phyloP scores from a whole-genome alignment of 1,140 invertebrate species.

The Drosophila albomicans region DNA sequence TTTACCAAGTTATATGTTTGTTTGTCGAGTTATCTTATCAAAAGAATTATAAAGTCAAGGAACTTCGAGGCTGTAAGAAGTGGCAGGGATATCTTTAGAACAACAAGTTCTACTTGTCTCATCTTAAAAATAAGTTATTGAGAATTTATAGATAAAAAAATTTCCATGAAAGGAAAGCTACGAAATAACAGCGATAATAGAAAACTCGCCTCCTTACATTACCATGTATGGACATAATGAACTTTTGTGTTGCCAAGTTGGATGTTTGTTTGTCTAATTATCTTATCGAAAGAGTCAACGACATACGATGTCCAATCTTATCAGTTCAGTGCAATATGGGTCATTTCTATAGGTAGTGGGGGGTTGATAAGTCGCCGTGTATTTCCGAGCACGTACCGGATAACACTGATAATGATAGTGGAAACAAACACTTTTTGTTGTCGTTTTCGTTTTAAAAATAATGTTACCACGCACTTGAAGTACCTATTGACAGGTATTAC shows the following conservation, averaged over 20 bases:
- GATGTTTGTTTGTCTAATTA: slow-evolving; percentile 1
- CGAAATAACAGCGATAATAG: no score
- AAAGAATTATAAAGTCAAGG: no score
- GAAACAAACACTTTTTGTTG: not conserved
- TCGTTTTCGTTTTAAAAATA: not conserved
- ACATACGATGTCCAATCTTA: not conserved
- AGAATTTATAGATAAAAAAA: no score
- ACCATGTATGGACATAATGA: not conserved
- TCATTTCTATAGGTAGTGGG: no score
- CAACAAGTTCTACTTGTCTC: no score
- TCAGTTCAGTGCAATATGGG: not conserved
- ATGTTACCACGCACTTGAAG: not conserved
- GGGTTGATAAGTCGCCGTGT: not conserved
- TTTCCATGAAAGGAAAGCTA: no score
- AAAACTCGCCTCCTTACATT: not conserved
- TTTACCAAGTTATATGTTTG: no score
- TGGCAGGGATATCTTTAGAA: no score
- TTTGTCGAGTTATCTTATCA: no score
- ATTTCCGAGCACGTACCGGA: not conserved
- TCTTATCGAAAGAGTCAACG: slow-evolving; percentile 11
- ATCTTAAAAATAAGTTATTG: no score
- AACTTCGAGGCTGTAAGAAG: no score
- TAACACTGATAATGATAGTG: not conserved
- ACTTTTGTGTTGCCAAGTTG: not conserved
- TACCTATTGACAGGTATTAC: not conserved